Percentiles rank a stretch among this genome's conserved stretches.
phyloP scores from a whole-genome alignment of 2,797 vertebrate species.

The Sebastes aleutianus region DNA sequence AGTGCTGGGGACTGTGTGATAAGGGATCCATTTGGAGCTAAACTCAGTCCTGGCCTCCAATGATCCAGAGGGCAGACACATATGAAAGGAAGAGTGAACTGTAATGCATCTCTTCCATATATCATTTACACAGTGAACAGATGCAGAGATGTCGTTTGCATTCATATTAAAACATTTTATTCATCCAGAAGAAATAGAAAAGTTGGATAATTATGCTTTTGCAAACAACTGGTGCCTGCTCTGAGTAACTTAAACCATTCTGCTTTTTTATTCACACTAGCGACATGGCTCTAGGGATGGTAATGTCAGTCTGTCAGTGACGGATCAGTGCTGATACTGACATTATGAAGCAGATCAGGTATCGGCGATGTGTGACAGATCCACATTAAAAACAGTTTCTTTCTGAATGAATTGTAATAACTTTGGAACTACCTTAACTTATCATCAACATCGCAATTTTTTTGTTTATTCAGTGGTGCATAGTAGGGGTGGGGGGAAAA shows the following conservation, averaged over 20 bases:
- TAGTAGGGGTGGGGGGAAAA: too few relatives aligned
- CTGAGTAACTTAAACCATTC: background rate
- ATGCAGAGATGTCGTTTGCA: background rate
- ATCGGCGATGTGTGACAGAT: too few relatives aligned
- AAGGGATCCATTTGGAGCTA: slow-evolving; percentile 52
- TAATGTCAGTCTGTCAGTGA: background rate
- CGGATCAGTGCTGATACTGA: background rate
- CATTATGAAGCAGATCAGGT: background rate
- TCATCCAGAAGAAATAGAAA: slow-evolving; percentile 1
- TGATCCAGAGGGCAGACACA: slow-evolving; percentile 24
- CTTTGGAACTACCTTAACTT: background rate
- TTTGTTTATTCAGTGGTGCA: background rate
- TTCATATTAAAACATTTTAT: background rate
- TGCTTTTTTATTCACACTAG: background rate
- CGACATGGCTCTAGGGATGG: background rate
- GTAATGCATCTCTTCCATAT: slow-evolving; percentile 19
- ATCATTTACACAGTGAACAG: slow-evolving; percentile 11
- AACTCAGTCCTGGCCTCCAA: slow-evolving; percentile 35
- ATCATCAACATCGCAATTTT: background rate
- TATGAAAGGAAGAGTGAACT: slow-evolving; percentile 26
- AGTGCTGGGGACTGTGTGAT: slow-evolving; percentile 40
- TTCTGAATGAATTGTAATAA: background rate
- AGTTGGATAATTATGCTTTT: background rate
- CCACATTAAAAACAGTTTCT: background rate
- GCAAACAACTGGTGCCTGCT: background rate